These are phyloP conservation scores for Dendrocincla fuliginosa DNA, from an alignment of 2,797 vertebrate species.

Conservation along the genomic window DNA sequence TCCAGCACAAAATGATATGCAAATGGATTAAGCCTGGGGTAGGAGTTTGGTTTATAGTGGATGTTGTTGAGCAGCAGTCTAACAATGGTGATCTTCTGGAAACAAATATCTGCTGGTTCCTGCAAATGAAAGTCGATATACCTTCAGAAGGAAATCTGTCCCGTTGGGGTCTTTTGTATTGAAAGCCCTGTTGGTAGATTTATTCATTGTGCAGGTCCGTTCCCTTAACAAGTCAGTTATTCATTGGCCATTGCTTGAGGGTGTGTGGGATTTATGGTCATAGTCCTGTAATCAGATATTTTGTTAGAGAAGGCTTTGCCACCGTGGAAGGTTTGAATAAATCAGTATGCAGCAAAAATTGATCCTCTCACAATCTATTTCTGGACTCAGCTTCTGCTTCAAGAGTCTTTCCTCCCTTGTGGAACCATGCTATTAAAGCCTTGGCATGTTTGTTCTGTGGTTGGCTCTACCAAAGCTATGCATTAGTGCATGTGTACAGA, in stretches of 20 bases:
- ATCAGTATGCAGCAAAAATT: slow-evolving; percentile 59
- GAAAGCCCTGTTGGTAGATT: slow-evolving; percentile 62
- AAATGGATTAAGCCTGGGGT: not conserved
- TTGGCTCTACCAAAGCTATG: not conserved
- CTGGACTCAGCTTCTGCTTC: not conserved
- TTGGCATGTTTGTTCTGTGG: not conserved
- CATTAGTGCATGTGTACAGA: rapidly evolving
- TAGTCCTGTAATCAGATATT: slow-evolving; percentile 62
- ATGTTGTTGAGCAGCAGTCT: not conserved
- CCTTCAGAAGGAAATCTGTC: slow-evolving; percentile 60
- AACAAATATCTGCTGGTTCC: slow-evolving; percentile 53
- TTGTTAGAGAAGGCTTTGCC: slow-evolving; percentile 50
- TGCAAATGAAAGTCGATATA: slow-evolving; percentile 47
- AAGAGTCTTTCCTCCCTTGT: not conserved
- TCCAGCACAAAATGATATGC: not conserved
- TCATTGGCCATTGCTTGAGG: slow-evolving; percentile 53
- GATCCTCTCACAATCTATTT: slow-evolving; percentile 42
- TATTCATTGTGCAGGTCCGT: slow-evolving; percentile 47
- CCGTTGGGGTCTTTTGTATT: slow-evolving; percentile 35
- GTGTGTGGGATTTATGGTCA: slow-evolving; percentile 43
- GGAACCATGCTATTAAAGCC: not conserved
- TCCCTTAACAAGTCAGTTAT: slow-evolving; percentile 67
- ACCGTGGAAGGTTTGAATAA: slow-evolving; percentile 41
- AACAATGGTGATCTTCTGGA: slow-evolving; percentile 12
- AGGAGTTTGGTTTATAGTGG: not conserved